A percentile compares a stretch with the other conserved stretches of the same genome.
Evolutionary conservation across 2,888 invertebrate genomes (phyloP).

Genomic region (Agonopterix subpropinquella): DNA sequence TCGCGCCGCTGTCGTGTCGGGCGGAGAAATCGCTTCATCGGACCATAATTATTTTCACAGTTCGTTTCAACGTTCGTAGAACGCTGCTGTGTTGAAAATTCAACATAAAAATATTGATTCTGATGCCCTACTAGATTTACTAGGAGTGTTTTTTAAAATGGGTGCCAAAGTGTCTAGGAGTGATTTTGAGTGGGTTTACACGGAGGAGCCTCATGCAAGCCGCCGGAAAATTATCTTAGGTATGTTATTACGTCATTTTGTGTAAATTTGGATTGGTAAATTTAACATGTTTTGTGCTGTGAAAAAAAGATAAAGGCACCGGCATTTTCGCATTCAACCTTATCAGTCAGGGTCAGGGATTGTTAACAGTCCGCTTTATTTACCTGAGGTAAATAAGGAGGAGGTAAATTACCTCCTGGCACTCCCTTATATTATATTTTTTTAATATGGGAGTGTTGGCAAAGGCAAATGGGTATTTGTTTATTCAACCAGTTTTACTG

Average conservation of each 20-base stretch:
- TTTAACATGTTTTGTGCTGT: too few species aligned
- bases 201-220: conserved; percentile 98
- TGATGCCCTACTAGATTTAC: conserved; percentile 4
- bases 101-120: neutral
- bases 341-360: too few species aligned
- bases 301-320: too few species aligned
- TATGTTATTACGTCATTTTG: conserved; percentile 63
- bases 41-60: neutral
- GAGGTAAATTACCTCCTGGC: too few species aligned
- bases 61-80: neutral
- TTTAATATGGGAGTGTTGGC: too few species aligned
- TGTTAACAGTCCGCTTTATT: too few species aligned
- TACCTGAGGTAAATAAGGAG: too few species aligned
- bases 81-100: neutral
- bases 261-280: too few species aligned
- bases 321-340: too few species aligned
- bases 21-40: neutral
- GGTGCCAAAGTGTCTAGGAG: conserved; percentile 94
- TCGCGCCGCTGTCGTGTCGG: neutral
- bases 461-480: too few species aligned
- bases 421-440: too few species aligned
- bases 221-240: conserved; percentile 95
- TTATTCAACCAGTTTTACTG: too few species aligned
- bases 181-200: conserved; percentile 98
- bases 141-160: conserved; percentile 75